Conservation (phyloP, 2,113 vertebrate genomes). For the Alethe diademata region DNA sequence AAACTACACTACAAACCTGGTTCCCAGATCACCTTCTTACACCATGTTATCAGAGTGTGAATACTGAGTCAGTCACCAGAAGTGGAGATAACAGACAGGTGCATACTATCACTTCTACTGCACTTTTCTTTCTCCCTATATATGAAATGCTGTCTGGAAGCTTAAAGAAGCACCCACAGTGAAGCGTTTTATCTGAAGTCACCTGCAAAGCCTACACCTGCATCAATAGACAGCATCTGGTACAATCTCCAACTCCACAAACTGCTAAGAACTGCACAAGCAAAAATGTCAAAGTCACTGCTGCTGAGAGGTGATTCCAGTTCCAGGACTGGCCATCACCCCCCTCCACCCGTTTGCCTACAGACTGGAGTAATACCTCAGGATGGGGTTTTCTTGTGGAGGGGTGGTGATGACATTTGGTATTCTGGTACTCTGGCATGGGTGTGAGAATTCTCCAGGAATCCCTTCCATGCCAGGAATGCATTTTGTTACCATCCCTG, state of each 20-base stretch:
- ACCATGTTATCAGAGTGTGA: accelerated
- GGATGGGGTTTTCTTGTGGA: neutral
- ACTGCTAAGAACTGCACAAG: neutral
- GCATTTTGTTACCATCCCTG: neutral
- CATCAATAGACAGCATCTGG: neutral
- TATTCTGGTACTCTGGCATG: neutral
- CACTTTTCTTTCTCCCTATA: neutral
- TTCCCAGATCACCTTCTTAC: too few relatives aligned
- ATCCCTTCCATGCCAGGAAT: neutral
- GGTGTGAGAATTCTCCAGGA: accelerated
- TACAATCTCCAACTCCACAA: neutral
- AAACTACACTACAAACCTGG: too few relatives aligned
- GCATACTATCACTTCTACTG: neutral
- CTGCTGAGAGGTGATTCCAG: neutral
- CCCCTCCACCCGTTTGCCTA: neutral
- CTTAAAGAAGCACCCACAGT: neutral
- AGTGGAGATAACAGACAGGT: accelerated
- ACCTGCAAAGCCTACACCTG: neutral
- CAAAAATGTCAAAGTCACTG: neutral
- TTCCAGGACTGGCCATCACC: neutral
- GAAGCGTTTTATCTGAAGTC: neutral
- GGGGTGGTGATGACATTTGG: neutral
- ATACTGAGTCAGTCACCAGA: too few relatives aligned
- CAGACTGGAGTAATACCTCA: neutral
- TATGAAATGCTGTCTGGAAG: neutral